Base-by-base conservation (phyloP, 1,140 invertebrate species). In the Bombyx mori region DNA sequence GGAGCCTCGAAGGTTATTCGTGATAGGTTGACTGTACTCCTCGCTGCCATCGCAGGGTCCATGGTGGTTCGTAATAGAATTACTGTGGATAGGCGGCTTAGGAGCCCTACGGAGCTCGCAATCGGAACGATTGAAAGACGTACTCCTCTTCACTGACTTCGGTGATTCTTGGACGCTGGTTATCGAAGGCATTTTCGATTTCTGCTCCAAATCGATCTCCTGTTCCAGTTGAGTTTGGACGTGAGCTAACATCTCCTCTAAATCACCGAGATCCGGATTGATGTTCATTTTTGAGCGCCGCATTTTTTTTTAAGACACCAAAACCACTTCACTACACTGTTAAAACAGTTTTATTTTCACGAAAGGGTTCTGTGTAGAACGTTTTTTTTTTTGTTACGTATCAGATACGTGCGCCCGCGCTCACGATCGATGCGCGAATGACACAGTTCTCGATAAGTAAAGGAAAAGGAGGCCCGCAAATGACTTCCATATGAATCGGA, bases 191-290 rank as follows among this genome's bases (percentile, higher is more conserved):
- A 85, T 77, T 49, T 75, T 86, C 8, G 68, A 64, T 48, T 84
- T 75, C 12, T 73, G 73, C 53, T 85, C 77, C 63, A 81, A 49
- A 47, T 84, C 85, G 1, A 89, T 89, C 61, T 89, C 88, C 44
- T 86, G 75, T 61, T 89, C 83, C 8, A 89, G 64, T 56, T 89
- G 82, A 6, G 68, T 78, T 47, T 89, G 88, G 1, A 89, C 86
- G 54, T 82, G 74, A 0, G 86, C 86, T 8, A 89, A 62, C 86
- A 89, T 88, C 53, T 88, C 82, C 51, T 89, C 88, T 42, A 89
- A 52, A 51, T 89, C 88, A 1, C 81, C 81, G 55, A 89, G 54
- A 66, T 89, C 83, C 0, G 88, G 82, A 54, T 85, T 79, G 6
- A 84, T 64, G 42, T 77, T 85, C 61, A 81, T 66, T 61, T 81